Conservation (phyloP, 2,888 invertebrate species). For the Watsonalla cultraria region DNA sequence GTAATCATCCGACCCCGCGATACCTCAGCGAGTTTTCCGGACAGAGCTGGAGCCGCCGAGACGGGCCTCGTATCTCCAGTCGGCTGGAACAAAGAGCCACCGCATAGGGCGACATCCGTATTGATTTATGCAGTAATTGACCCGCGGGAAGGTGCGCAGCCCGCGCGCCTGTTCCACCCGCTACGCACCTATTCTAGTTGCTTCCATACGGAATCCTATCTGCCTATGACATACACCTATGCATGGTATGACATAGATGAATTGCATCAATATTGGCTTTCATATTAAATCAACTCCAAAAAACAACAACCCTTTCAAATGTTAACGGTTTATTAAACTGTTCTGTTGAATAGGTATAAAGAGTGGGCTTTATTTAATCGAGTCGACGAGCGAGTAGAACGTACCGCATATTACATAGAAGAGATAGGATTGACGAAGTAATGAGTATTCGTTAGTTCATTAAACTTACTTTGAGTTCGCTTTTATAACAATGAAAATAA, state of each 20-base stretch:
- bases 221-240: constrained; percentile 15
- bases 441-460: too few relatives aligned
- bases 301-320: neutral
- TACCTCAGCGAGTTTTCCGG: constrained; percentile 76
- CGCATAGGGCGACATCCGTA: constrained; percentile 66
- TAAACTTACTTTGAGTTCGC: too few relatives aligned
- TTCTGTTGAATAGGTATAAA: too few relatives aligned
- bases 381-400: too few relatives aligned
- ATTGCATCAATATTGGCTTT: constrained; percentile 7
- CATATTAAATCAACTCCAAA: neutral
- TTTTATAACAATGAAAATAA: too few relatives aligned
- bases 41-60: constrained; percentile 68
- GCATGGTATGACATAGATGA: constrained; percentile 4
- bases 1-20: constrained; percentile 77
- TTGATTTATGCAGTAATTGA: constrained; percentile 73
- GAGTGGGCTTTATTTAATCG: too few relatives aligned
- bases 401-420: too few relatives aligned
- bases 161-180: constrained; percentile 47
- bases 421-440: too few relatives aligned
- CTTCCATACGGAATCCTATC: constrained; percentile 36
- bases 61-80: constrained; percentile 68
- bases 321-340: too few relatives aligned
- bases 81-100: constrained; percentile 70
- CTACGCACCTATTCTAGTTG: constrained; percentile 53
- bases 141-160: constrained; percentile 63